These are phyloP conservation scores for Plusia festucae DNA, from an alignment of 2,888 invertebrate species.

Conservation along the genomic window DNA sequence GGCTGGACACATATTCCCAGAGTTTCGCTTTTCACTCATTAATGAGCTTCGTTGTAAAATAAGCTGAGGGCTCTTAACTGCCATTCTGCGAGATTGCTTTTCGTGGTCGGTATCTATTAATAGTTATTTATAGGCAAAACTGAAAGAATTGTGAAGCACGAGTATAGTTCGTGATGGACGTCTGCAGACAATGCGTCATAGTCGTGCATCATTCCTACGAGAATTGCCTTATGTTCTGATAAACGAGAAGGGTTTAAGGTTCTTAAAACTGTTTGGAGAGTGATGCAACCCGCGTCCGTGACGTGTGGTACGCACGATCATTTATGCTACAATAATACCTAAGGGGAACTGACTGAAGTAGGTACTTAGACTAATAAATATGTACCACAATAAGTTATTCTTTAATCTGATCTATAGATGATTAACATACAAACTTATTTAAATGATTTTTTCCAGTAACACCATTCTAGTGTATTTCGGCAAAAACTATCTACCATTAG, in stretches of 20 bases:
- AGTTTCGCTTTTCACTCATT: conserved; percentile 68
- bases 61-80: conserved; percentile 84
- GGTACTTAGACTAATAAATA: too few species aligned
- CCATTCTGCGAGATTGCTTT: conserved; percentile 86
- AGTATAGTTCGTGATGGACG: conserved; percentile 70
- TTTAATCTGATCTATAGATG: too few species aligned
- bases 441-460: too few species aligned
- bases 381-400: too few species aligned
- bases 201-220: conserved; percentile 68
- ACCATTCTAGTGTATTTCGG: background rate
- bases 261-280: conserved; percentile 58
- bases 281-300: conserved; percentile 56
- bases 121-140: conserved; percentile 85
- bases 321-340: background rate
- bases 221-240: conserved; percentile 57
- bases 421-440: too few species aligned
- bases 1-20: conserved; percentile 68
- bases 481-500: background rate
- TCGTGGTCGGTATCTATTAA: conserved; percentile 85
- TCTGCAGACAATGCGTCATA: conserved; percentile 73
- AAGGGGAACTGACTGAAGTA: too few species aligned
- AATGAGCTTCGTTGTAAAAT: conserved; percentile 87
- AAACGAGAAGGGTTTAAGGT: conserved; percentile 61
- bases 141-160: conserved; percentile 73
- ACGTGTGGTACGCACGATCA: conserved; percentile 2